Conservation (phyloP, 2,888 invertebrate genomes). For the Bombylius major region DNA sequence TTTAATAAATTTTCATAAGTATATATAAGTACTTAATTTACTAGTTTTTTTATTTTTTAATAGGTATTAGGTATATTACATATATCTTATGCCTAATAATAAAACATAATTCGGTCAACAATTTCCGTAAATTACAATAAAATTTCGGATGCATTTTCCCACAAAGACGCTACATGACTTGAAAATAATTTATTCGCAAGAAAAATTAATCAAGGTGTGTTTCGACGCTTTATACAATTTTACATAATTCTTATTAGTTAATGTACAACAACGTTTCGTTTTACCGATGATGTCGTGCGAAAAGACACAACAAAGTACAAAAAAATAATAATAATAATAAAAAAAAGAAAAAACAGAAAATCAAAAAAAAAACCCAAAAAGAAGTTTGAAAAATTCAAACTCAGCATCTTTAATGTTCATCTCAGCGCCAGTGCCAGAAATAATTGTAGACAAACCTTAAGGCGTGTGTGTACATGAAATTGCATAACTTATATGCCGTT, state of each 20-base stretch:
- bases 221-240: neutral
- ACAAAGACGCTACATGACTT: neutral
- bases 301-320: neutral
- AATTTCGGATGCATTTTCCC: neutral
- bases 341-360: neutral
- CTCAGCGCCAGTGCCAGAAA: conserved; percentile 3
- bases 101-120: neutral
- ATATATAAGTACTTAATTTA: no score
- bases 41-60: no score
- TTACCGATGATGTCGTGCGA: neutral
- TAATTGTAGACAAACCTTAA: conserved; percentile 2
- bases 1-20: no score
- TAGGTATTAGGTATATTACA: no score
- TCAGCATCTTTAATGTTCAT: conserved; percentile 1
- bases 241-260: neutral
- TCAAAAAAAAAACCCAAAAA: neutral
- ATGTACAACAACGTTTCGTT: neutral
- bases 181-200: neutral
- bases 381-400: neutral
- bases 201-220: neutral
- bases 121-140: neutral
- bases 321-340: neutral
- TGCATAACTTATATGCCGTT: conserved; percentile 4
- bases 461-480: conserved; percentile 7
- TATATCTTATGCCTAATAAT: neutral